Percentiles rank a stretch among this genome's conserved stretches.
These are phyloP conservation scores for Pseudopodoces humilis DNA, from an alignment of 2,113 vertebrate genomes.

Conservation along the genomic window DNA sequence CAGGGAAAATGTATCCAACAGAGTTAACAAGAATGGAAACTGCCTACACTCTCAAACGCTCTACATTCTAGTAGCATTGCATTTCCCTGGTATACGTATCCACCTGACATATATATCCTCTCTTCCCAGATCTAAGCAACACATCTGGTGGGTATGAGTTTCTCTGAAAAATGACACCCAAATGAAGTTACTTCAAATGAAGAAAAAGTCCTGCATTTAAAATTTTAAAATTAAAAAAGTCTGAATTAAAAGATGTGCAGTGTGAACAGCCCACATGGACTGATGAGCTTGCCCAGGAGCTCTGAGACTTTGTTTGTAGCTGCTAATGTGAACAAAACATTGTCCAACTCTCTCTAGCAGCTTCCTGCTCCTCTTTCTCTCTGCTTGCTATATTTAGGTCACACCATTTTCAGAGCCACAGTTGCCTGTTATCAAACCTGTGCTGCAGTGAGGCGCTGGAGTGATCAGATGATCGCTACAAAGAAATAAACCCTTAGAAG, in stretches of 20 bases:
- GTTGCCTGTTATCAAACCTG: not conserved
- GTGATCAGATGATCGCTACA: not conserved
- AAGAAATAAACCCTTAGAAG: not conserved
- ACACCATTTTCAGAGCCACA: not conserved
- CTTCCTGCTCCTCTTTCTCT: not conserved
- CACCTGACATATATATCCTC: not conserved
- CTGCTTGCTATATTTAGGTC: not conserved
- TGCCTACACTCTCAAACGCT: not conserved
- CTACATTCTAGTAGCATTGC: not conserved
- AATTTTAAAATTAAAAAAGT: not conserved
- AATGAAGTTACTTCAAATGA: not conserved
- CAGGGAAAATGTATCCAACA: not conserved
- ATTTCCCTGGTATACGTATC: not conserved
- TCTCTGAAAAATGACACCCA: not conserved
- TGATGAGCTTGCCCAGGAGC: not conserved
- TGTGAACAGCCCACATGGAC: not conserved
- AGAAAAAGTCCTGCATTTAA: not conserved
- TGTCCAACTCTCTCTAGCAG: not conserved
- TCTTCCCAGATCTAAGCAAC: not conserved
- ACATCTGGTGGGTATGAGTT: not conserved
- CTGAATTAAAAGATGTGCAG: not conserved
- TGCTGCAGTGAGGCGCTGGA: not conserved
- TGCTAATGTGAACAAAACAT: not conserved
- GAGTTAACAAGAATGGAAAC: not conserved
- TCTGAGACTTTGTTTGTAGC: not conserved